Base-by-base conservation (phyloP, 2,888 invertebrate genomes). In the Drosophila longiperda region DNA sequence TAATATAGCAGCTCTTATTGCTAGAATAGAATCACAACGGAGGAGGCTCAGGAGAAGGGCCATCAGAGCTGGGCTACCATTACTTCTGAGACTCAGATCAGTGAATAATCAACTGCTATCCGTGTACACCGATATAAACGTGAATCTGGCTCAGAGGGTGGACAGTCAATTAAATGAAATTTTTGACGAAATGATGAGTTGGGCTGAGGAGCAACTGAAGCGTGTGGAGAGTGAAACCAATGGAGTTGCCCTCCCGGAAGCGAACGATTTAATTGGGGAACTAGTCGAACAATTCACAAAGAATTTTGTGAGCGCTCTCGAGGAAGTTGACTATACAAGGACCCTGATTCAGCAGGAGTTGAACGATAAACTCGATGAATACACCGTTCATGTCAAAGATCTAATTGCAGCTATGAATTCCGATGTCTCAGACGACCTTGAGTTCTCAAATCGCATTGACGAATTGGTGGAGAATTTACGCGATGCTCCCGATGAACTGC, bases 161-260 rank as follows among this genome's bases (percentile, higher is more conserved):
- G n/a, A 50, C 15, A 23, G 0, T 1, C 59, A 67, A 26, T 1
- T 70, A 6, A 58, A 34, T 11, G 26, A 23, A 29, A 12, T 15
- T 2, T 6, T 42, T 12, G 12, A 23, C n/a, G 40, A 8, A 1
- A 5, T 67, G 2, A 12, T 42, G 29, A 29, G 4, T 15, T 67
- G 67, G 67, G 23, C n/a, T 3, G n/a, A 36, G 29, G 23, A 58
- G 15, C 67, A 70, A 36, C 34, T 67, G 6, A 34, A 11, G 1
- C 71, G 59, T 15, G 67, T 50, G 29, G 29, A 17, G 0, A 15
- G 32, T 0, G 29, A 2, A n/a, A n/a, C 49, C 12, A n/a, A 34
- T 20, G 49, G 26, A 32, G 23, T 1, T 12, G 34, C 29, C 11
- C 9, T 50, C 1, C 2, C 2, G 1, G 12, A 32, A 5, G 67